These are phyloP conservation scores for Sporophila hypoxantha DNA, from an alignment of 2,113 vertebrate genomes.

Conservation along the genomic window DNA sequence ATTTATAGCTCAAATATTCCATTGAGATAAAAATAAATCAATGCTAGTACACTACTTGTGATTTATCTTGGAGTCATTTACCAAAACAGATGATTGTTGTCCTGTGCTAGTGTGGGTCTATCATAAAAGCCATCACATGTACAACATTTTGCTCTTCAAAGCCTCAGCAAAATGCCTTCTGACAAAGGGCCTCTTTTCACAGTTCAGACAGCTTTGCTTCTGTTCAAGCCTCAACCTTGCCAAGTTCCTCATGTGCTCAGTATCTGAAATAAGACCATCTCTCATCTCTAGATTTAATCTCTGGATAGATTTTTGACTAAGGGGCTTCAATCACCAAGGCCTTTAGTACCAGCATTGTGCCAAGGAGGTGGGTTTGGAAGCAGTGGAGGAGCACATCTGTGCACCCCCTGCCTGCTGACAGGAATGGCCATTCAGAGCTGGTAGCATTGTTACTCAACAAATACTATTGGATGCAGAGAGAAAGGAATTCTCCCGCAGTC, in stretches of 20 bases:
- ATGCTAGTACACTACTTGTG: slow-evolving; percentile 1
- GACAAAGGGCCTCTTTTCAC: not conserved
- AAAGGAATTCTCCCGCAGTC: slow-evolving; percentile 19
- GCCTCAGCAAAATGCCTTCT: slow-evolving; percentile 16
- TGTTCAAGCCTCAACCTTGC: slow-evolving; percentile 1
- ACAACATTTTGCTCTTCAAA: not conserved
- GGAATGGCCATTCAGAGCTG: slow-evolving; percentile 8
- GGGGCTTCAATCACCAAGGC: not conserved
- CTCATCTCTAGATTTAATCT: slow-evolving; percentile 8
- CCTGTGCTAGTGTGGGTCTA: not conserved
- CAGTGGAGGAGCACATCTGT: not conserved
- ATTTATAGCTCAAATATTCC: slow-evolving; percentile 47
- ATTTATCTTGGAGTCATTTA: slow-evolving; percentile 22
- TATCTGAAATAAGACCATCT: not conserved
- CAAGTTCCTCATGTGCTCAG: not conserved
- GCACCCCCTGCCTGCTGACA: not conserved
- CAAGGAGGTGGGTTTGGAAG: not conserved
- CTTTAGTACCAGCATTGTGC: not conserved
- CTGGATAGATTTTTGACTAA: not conserved
- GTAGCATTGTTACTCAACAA: slow-evolving; percentile 13
- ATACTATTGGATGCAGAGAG: not conserved
- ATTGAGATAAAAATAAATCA: slow-evolving; percentile 54
- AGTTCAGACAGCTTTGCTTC: not conserved
- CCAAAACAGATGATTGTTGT: slow-evolving; percentile 23
- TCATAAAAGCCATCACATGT: not conserved